Evolutionary conservation across 2,113 vertebrate species (phyloP), one percentile per base, ranked within the genome.

Genomic region (Brienomyrus longianalis): DNA sequence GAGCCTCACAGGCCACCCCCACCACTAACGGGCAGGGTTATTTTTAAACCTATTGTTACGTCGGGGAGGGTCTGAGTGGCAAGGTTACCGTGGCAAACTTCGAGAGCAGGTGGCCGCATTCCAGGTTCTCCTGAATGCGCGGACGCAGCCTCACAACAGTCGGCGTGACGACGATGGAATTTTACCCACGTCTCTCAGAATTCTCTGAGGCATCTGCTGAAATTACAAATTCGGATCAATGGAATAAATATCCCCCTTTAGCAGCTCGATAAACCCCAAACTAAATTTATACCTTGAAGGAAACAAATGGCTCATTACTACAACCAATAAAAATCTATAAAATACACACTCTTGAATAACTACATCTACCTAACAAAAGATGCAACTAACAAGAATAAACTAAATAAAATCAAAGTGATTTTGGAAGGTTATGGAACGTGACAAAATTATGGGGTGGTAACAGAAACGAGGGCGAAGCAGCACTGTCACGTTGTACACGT

Each of bases 31-130:
- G 94, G 95, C 92, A 93, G 89, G 93, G 94, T 95, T 96, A 96
- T 96, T 96, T 96, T 95, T 95, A 96, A 96, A 95, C 95, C 94
- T 92, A 95, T 95, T 95, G 95, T 95, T 95, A 94, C 93, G 93
- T 94, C 91, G 88, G 94, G 89, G 92, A 94, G 94, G 85, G 85
- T 94, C 93, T 52, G 51, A 23, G 39, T 93, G 93, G 94, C 95
- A 96, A 96, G 95, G 95, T 96, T 96, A 96, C 92, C 88, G 91
- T 93, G 92, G 93, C 89, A 90, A 95, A 91, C 92, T 92, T 90
- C 88, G 90, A 92, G 93, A 39, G 51, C 17, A 47, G 92, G 93
- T 86, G 70, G 89, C 54, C 87, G 92, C 8, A 89, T 89, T 89
- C n/a, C 83, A 50, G 83, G 15, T 47, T 17, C 47, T 21, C n/a